phyloP scores from a whole-genome alignment of 2,888 invertebrate genomes.

The Cantharis rufa region DNA sequence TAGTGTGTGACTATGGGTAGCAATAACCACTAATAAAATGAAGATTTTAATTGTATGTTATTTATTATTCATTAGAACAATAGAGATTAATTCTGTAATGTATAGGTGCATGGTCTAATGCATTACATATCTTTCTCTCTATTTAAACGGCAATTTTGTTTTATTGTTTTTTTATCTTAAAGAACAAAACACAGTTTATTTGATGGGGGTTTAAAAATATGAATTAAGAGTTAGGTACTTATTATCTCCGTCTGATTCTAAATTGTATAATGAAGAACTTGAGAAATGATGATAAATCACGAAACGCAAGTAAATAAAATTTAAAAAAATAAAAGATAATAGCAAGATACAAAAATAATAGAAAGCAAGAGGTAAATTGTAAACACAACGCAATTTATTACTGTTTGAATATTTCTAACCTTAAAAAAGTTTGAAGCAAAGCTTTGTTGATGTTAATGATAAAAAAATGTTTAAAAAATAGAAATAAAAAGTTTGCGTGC shows the following conservation, averaged over 20 bases:
- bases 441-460: not conserved
- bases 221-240: not conserved
- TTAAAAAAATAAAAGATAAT: not conserved
- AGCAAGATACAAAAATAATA: not conserved
- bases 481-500: conserved; percentile 1
- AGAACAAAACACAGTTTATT: not conserved
- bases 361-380: not conserved
- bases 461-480: not conserved
- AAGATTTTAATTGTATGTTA: not conserved
- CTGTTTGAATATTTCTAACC: not conserved
- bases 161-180: not conserved
- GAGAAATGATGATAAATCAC: not conserved
- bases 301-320: not conserved
- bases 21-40: not conserved
- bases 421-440: not conserved
- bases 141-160: not conserved
- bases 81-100: not conserved
- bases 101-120: not conserved
- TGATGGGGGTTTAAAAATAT: not conserved
- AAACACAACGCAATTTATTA: not conserved
- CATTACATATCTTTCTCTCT: not conserved
- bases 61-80: not conserved
- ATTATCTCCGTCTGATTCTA: not conserved
- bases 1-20: not conserved
- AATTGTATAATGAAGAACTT: not conserved